phyloP scores from a whole-genome alignment of 2,113 vertebrate species.

The Pyxicephalus adspersus region DNA sequence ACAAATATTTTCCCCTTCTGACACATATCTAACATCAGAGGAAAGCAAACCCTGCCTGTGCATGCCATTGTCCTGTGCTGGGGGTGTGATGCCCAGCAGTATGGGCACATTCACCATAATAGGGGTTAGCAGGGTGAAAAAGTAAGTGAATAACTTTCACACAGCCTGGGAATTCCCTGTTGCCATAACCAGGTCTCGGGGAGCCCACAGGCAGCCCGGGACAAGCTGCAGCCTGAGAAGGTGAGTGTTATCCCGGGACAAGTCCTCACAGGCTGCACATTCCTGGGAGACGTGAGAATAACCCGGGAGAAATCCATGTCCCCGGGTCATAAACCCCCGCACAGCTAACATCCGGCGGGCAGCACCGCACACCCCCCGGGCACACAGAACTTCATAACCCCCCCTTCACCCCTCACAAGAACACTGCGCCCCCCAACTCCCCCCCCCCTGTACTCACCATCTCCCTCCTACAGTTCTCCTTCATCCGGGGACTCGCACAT shows the following conservation, averaged over 20 bases:
- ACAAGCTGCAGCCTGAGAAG: background rate
- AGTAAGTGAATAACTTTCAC: too few species aligned
- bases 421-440: background rate
- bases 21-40: too few species aligned
- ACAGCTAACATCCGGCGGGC: slow-evolving; percentile 5
- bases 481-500: slow-evolving; percentile 23
- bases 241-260: background rate
- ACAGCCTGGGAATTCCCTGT: too few species aligned
- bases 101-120: too few species aligned
- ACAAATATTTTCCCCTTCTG: too few species aligned
- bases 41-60: too few species aligned
- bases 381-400: background rate
- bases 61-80: too few species aligned
- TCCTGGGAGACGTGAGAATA: background rate
- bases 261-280: slow-evolving; percentile 16
- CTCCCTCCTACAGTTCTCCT: slow-evolving; percentile 6
- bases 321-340: background rate
- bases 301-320: background rate
- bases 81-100: too few species aligned
- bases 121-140: too few species aligned
- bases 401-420: background rate
- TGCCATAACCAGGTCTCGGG: too few species aligned
- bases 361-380: background rate
- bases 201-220: background rate
- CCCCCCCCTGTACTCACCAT: slow-evolving; percentile 26